A percentile compares a stretch with the other conserved stretches of the same genome.
Conservation (phyloP, 1,140 invertebrate species). For the Cydia strobilella region DNA sequence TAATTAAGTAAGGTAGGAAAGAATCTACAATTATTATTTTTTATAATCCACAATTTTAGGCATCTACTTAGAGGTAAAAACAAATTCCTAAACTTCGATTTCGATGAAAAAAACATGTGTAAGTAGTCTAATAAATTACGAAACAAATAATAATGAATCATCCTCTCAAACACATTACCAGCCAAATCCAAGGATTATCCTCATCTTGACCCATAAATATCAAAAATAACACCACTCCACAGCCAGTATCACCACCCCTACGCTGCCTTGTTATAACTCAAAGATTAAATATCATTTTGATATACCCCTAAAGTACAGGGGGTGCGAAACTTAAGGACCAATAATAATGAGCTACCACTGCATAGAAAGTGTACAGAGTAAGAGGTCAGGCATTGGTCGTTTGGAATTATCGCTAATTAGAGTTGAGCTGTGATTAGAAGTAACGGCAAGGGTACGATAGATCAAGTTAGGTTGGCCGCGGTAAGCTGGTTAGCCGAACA, state of each 20-base stretch:
- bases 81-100: neutral
- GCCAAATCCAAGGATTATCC: constrained; percentile 35
- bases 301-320: constrained; percentile 46
- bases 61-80: no score
- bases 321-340: constrained; percentile 42
- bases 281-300: constrained; percentile 69
- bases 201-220: constrained; percentile 33
- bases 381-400: constrained; percentile 36
- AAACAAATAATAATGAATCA: constrained; percentile 13
- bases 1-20: no score
- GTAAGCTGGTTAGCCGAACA: constrained; percentile 66
- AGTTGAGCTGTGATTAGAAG: constrained; percentile 37
- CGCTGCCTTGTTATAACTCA: constrained; percentile 65
- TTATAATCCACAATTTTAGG: no score
- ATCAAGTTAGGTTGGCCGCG: constrained; percentile 47
- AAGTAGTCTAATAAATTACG: neutral
- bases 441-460: constrained; percentile 38
- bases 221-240: constrained; percentile 36
- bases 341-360: constrained; percentile 1
- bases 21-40: no score
- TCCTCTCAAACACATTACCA: constrained; percentile 36
- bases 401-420: constrained; percentile 36
- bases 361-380: constrained; percentile 19
- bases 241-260: constrained; percentile 62
- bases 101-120: neutral